phyloP scores from a whole-genome alignment of 2,797 vertebrate genomes.

The Schizopygopsis malacanthus region DNA sequence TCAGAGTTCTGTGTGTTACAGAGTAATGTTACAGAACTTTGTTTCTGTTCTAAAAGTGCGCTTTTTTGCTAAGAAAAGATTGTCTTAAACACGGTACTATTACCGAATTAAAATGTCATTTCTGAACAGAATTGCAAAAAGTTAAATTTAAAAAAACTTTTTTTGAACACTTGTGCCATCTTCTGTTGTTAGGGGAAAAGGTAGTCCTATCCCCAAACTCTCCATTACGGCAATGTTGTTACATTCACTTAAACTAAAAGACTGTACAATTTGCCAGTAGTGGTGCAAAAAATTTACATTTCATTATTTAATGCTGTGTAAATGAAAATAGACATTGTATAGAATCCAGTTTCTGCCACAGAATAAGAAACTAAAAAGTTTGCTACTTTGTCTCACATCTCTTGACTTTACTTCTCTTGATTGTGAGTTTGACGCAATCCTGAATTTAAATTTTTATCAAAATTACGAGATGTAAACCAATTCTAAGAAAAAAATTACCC shows the following conservation, averaged over 20 bases:
- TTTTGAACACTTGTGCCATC: not conserved
- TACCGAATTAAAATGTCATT: not conserved
- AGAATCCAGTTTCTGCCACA: not conserved
- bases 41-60: not conserved
- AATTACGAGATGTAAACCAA: too few species aligned
- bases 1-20: not conserved
- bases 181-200: not conserved
- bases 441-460: too few species aligned
- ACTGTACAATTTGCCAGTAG: not conserved
- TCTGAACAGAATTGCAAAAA: not conserved
- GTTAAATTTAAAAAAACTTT: not conserved
- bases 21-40: not conserved
- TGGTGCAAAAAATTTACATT: not conserved
- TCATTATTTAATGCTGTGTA: not conserved
- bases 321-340: not conserved
- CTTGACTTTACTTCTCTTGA: too few species aligned
- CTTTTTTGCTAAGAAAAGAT: not conserved
- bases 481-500: not conserved
- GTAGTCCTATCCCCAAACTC: not conserved
- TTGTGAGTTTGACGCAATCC: too few species aligned
- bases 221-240: not conserved
- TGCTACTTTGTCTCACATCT: not conserved
- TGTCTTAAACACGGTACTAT: not conserved
- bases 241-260: not conserved
- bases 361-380: not conserved